A percentile compares a stretch with the other conserved stretches of the same genome.
phyloP scores from a whole-genome alignment of 2,797 vertebrate genomes.

The Knipowitschia caucasica region DNA sequence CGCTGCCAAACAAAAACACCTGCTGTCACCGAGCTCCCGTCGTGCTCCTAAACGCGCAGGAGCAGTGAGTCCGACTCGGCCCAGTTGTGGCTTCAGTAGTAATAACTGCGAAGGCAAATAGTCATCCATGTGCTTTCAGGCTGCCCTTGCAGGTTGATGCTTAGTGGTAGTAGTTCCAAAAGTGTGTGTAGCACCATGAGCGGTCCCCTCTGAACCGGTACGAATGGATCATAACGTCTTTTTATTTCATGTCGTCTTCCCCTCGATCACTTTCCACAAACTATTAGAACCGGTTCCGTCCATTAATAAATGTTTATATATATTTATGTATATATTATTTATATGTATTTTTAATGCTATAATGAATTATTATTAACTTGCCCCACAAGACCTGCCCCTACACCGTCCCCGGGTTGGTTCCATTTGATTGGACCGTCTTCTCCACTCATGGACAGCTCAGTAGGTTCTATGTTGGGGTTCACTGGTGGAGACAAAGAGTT shows the following conservation, averaged over 20 bases:
- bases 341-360: constrained; percentile 49
- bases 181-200: constrained; percentile 62
- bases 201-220: constrained; percentile 40
- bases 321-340: neutral
- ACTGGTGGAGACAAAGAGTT: constrained; percentile 41
- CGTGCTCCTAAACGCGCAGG: constrained; percentile 28
- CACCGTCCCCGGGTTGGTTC: constrained; percentile 61
- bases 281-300: constrained; percentile 33
- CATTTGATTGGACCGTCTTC: constrained; percentile 59
- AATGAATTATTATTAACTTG: constrained; percentile 60
- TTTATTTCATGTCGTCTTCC: constrained; percentile 22
- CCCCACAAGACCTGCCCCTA: constrained; percentile 40
- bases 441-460: constrained; percentile 38
- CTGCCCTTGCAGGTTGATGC: constrained; percentile 55
- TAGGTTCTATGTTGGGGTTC: constrained; percentile 27
- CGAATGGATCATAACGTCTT: constrained; percentile 35
- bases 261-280: constrained; percentile 20
- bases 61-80: constrained; percentile 14
- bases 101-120: constrained; percentile 32
- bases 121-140: constrained; percentile 61
- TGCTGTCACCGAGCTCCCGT: constrained; percentile 20
- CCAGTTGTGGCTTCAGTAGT: constrained; percentile 36
- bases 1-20: constrained; percentile 21
- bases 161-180: constrained; percentile 46
- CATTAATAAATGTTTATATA: constrained; percentile 20